A percentile compares a stretch with the other conserved stretches of the same genome.
Conservation (phyloP, 2,113 vertebrate genomes). For the Muscicapa adusta region DNA sequence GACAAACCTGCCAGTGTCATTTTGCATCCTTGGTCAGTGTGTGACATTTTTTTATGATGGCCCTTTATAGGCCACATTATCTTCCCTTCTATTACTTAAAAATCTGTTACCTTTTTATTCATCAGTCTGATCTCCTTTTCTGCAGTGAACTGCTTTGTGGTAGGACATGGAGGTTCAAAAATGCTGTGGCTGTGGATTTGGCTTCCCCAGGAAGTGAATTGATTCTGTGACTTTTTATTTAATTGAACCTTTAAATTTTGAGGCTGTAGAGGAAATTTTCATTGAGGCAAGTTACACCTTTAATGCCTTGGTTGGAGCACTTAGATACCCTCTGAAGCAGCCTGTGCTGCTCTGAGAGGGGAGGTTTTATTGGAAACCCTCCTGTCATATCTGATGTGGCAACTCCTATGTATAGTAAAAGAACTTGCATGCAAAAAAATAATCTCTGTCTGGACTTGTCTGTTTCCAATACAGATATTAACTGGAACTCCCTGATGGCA, state of each 20-base stretch:
- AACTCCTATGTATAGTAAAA: not conserved
- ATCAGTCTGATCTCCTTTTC: constrained; percentile 19
- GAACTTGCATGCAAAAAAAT: not conserved
- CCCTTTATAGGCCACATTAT: constrained; percentile 27
- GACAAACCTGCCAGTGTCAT: not conserved
- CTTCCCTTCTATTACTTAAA: constrained; percentile 33
- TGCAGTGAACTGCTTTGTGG: not conserved
- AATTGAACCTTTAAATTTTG: constrained; percentile 2
- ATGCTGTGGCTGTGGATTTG: not conserved
- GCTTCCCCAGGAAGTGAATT: not conserved
- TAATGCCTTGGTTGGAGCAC: not conserved
- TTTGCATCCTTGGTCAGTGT: not conserved
- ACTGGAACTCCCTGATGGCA: not conserved
- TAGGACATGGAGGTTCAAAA: not conserved
- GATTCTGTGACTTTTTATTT: constrained; percentile 13
- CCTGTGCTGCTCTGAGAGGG: not conserved
- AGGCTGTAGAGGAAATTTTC: not conserved
- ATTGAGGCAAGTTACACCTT: not conserved
- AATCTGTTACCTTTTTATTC: constrained; percentile 46
- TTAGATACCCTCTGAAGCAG: not conserved
- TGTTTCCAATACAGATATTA: not conserved
- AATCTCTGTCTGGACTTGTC: not conserved
- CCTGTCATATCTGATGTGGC: not conserved
- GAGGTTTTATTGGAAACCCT: not conserved
- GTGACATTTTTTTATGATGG: constrained; percentile 28